Conservation (phyloP, 2,888 invertebrate species). For the Willowsia nigromaculata region DNA sequence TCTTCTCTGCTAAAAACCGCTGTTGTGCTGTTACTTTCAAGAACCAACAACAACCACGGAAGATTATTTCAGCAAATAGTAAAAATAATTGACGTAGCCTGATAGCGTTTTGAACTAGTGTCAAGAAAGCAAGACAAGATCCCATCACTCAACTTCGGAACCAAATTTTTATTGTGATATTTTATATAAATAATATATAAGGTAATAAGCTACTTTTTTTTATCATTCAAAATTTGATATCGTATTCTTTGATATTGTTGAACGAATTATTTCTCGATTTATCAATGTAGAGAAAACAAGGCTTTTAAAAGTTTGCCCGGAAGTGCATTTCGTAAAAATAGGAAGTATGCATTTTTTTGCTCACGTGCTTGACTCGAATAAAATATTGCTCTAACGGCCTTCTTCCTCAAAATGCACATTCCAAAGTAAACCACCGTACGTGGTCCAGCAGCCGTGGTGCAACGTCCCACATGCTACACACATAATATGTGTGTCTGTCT, state of each 20-base stretch:
- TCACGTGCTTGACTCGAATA: constrained; percentile 31
- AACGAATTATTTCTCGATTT: neutral
- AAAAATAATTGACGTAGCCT: neutral
- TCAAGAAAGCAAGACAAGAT: constrained; percentile 60
- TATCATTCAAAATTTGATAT: neutral
- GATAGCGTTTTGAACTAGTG: neutral
- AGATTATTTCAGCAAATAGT: constrained; percentile 9
- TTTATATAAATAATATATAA: constrained; percentile 75
- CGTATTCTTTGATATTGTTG: neutral
- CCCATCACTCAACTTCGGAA: constrained; percentile 76
- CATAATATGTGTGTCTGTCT: neutral
- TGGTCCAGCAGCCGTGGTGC: constrained; percentile 18
- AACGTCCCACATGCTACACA: constrained; percentile 34
- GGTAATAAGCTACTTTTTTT: constrained; percentile 46
- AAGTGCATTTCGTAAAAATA: constrained; percentile 30
- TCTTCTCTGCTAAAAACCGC: neutral
- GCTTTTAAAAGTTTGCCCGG: neutral
- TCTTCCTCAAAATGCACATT: constrained; percentile 16
- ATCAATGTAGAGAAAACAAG: constrained; percentile 9
- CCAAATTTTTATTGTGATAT: constrained; percentile 79
- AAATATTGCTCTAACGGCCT: constrained; percentile 26
- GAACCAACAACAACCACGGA: constrained; percentile 57
- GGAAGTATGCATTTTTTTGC: constrained; percentile 40
- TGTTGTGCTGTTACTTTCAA: constrained; percentile 56
- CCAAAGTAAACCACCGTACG: neutral